Evolutionary conservation across 1,140 invertebrate genomes (phyloP), one percentile per base, ranked within the genome.

Genomic region (Drosophila kanapiae): DNA sequence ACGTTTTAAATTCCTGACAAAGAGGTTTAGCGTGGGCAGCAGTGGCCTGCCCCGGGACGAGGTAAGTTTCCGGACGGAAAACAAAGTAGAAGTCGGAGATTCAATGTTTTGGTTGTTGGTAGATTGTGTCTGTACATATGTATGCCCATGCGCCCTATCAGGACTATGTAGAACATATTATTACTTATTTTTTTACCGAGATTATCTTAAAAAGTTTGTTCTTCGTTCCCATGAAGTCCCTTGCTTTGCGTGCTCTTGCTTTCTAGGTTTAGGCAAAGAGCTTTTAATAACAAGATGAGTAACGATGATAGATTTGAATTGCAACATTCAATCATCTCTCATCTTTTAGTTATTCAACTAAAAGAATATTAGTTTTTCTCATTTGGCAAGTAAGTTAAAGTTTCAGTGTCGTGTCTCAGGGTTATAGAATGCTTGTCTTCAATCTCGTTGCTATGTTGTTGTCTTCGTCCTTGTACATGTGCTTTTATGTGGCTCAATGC

Each of bases 1-100:
- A 3, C 85, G 85, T n/a, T 93, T 93, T 9, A 90, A 80, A 37
- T 75, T 93, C 23, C 91, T 93, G 29, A 51, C 91, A 13, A 90
- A 88, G 18, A 82, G 84, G 3, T 92, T 92, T n/a, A 92, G 91
- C 51, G 82, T 92, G 31, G 88, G 85, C 33, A 78, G 69, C 57
- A 77, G 56, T 18, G 56, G 58, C 4, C 47, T 90, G 49, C 70
- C 78, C 35, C 70, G 86, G 11, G 85, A 91, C 18, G 85, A 90
- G 85, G 85, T 91, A 60, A 70, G 82, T 69, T n/a, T 40, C 3
- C 16, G 23, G 37, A 3, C 9, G 29, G 29, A 49, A 51, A 51
- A n/a, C 14, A 13, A 13, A 65, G 65, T 69, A 69, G 65, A 43
- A 35, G 35, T 68, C 31, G 35, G 45, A 33, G 31, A 51, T 53